phyloP scores from a whole-genome alignment of 2,888 invertebrate genomes.

The Drosophila nr. medialis region DNA sequence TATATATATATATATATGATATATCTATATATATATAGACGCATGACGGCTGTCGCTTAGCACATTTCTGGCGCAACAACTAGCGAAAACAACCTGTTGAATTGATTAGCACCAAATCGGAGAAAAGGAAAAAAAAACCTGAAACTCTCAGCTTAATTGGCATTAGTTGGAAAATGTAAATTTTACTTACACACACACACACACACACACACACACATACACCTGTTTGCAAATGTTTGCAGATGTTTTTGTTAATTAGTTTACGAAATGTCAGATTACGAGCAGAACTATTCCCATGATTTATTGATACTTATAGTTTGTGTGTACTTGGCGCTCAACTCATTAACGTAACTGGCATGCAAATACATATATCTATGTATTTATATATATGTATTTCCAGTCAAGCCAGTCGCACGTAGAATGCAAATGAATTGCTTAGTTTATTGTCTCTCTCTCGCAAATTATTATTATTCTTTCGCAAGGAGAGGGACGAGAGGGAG shows the following conservation, averaged over 20 bases:
- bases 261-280: neutral
- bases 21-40: neutral
- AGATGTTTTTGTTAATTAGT: constrained; percentile 25
- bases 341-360: neutral
- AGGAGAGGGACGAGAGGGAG: neutral
- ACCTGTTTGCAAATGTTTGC: constrained; percentile 23
- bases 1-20: neutral
- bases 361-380: neutral
- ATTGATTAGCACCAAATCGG: constrained; percentile 61
- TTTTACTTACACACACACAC: constrained; percentile 18
- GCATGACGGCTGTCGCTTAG: constrained; percentile 51
- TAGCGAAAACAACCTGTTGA: constrained; percentile 51
- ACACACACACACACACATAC: neutral
- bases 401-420: constrained; percentile 17
- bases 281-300: neutral
- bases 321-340: neutral
- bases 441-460: constrained; percentile 8
- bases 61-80: constrained; percentile 47
- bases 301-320: constrained; percentile 3
- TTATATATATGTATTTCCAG: neutral
- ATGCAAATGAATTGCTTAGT: constrained; percentile 30
- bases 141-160: constrained; percentile 34
- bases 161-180: constrained; percentile 18
- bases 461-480: constrained; percentile 43
- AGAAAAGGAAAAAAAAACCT: constrained; percentile 30